A percentile compares a stretch with the other conserved stretches of the same genome.
phyloP scores from a whole-genome alignment of 2,797 vertebrate species.

The Spea hammondii region DNA sequence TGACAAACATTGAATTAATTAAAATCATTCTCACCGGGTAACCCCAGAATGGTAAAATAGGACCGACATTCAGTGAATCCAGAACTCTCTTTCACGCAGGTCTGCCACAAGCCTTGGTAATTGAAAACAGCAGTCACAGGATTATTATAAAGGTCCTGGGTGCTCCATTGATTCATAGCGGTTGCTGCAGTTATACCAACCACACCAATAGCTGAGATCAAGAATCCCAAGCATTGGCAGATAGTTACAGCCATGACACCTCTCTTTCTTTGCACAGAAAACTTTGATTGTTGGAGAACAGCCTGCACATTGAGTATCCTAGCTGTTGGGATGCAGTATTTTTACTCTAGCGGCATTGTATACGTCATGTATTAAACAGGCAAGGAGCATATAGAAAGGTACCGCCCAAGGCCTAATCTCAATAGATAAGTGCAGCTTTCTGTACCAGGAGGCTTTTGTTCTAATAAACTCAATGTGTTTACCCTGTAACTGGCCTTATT shows the following conservation, averaged over 20 bases:
- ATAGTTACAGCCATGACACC: conserved; percentile 76
- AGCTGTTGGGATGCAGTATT: conserved; percentile 45
- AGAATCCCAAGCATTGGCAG: conserved; percentile 82
- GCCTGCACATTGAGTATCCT: conserved; percentile 16
- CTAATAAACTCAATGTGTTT: conserved; percentile 35
- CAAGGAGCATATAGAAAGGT: conserved; percentile 40
- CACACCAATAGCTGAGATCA: conserved; percentile 75
- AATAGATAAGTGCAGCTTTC: conserved; percentile 66
- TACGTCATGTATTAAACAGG: conserved; percentile 60
- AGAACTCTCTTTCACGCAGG: conserved; percentile 79
- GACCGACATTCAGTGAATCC: conserved; percentile 86
- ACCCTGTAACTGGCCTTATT: conserved; percentile 14
- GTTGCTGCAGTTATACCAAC: conserved; percentile 75
- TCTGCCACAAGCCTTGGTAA: conserved; percentile 85
- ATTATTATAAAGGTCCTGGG: conserved; percentile 81
- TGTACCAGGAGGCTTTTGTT: conserved; percentile 73
- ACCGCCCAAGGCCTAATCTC: conserved; percentile 63
- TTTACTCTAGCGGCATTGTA: conserved; percentile 60
- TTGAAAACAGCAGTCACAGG: conserved; percentile 78
- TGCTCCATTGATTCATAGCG: conserved; percentile 87
- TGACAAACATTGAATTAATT: background rate
- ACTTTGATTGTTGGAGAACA: background rate
- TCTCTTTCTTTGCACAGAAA: fast-evolving
- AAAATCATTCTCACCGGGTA: conserved; percentile 76
- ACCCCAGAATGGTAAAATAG: conserved; percentile 86